A percentile compares a stretch with the other conserved stretches of the same genome.
These are phyloP conservation scores for Macropus fuliginosus DNA, from an alignment of 2,797 vertebrate species.

Conservation along the genomic window DNA sequence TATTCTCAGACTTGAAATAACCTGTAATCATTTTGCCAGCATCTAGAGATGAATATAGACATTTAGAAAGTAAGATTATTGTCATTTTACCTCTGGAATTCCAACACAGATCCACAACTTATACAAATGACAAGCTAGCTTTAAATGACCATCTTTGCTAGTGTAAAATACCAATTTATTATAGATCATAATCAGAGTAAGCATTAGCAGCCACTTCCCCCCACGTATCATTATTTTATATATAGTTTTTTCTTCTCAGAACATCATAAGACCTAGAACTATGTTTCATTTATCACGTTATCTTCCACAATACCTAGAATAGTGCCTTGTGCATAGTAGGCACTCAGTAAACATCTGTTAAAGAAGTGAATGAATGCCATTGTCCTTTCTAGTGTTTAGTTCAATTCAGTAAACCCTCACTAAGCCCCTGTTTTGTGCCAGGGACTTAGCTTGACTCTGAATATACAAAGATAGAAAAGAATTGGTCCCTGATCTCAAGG, in stretches of 20 bases:
- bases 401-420: neutral
- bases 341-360: neutral
- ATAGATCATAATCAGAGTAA: neutral
- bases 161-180: slow-evolving; percentile 44
- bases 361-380: neutral
- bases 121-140: slow-evolving; percentile 47
- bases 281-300: neutral
- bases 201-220: neutral
- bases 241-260: neutral
- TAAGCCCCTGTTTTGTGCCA: neutral
- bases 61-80: slow-evolving; percentile 13
- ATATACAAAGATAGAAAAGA: neutral
- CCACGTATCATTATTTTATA: neutral
- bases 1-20: slow-evolving; percentile 56
- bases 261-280: slow-evolving; percentile 15
- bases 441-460: neutral
- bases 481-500: neutral
- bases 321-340: neutral
- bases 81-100: slow-evolving; percentile 34
- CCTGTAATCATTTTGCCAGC: slow-evolving; percentile 31
- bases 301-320: neutral
- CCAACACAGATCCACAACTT: slow-evolving; percentile 51
- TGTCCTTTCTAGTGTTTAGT: neutral
- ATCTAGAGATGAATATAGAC: slow-evolving; percentile 22
- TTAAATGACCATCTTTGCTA: slow-evolving; percentile 60